Base-by-base conservation (phyloP, 92 coral and sea anemone species). In the Phenganax subtilis region DNA sequence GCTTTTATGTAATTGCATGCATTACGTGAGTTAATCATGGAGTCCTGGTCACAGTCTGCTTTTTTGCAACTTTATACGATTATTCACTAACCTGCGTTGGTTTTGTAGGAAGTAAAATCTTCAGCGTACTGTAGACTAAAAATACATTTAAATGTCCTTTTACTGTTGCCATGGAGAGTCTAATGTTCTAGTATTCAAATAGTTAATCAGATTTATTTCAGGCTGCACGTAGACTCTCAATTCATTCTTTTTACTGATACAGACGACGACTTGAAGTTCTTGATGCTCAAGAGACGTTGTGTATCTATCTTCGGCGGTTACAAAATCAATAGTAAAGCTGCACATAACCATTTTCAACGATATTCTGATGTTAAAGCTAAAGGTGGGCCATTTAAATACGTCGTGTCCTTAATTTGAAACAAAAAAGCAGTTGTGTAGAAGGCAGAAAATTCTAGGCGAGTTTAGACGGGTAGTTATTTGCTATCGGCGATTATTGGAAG, bases 251-350 rank as follows among this genome's bases (percentile, higher is more conserved):
- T 61, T 61, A 83, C 77, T 27, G 30, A 25, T 82, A 80, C 90
- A 77, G 99, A 96, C 54, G 99, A 96, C 27, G 99, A 96, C 70
- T 79, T 96, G 80, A 96, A 96, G 86, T 96, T 96, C 59, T 89
- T 96, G 53, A 85, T 92, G 58, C 87, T 88, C 71, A 96, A 96
- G 88, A 88, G 99, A 84, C 99, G 97, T 10, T 92, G 87, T 82
- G 90, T 96, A 57, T 96, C 99, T 51, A 96, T 96, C 17, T 91
- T 80, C 80, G 99, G 97, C 8, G 92, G 93, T 69, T 96, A 96
- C 79, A 90, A 89, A 85, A 91, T 96, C 53, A 96, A 96, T 81
- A 88, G 91, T 0, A 96, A 92, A 64, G 99, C 99, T 0, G 99
- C 99, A 25, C 97, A 96, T 63, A 96, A 96, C 82, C 99, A 96